Conservation (phyloP, 2,797 vertebrate species). For the Taeniopygia guttata region DNA sequence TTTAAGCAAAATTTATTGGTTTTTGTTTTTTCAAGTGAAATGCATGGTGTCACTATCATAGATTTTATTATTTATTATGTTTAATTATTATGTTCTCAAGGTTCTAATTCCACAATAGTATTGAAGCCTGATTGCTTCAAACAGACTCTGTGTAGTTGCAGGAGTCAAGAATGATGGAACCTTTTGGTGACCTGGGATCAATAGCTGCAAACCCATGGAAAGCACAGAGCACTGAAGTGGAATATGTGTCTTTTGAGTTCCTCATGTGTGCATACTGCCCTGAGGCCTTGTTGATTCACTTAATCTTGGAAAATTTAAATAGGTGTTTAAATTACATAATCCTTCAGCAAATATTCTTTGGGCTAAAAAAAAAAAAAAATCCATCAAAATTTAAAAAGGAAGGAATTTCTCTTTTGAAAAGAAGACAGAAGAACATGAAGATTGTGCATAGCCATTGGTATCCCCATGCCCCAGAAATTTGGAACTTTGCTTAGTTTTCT, state of each 20-base stretch:
- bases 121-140: background rate
- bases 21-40: background rate
- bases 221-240: background rate
- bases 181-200: conserved; percentile 1
- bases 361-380: background rate
- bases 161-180: background rate
- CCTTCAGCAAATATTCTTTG: background rate
- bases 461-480: background rate
- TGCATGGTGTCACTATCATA: background rate
- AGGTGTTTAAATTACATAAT: background rate
- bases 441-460: background rate
- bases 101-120: background rate
- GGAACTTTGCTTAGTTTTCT: background rate
- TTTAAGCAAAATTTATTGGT: background rate
- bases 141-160: background rate
- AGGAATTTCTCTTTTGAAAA: background rate
- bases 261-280: background rate
- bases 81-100: background rate
- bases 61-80: background rate
- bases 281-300: background rate
- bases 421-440: background rate
- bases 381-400: background rate
- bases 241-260: background rate
- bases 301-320: background rate
- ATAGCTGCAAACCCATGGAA: background rate